These are phyloP conservation scores for Chanos chanos DNA, from an alignment of 2,797 vertebrate species.

Conservation along the genomic window DNA sequence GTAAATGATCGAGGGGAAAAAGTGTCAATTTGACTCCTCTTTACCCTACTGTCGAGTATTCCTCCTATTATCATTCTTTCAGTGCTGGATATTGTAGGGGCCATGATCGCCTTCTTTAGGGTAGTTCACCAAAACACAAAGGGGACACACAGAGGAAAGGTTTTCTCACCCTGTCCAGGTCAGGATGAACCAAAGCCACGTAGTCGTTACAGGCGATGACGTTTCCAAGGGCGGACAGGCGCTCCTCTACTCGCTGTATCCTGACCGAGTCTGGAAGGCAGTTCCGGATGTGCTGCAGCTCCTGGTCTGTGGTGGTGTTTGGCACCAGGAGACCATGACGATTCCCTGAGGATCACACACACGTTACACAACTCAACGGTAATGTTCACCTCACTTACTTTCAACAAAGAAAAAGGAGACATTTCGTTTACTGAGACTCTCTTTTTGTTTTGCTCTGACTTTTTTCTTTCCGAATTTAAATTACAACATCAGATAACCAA, in stretches of 20 bases:
- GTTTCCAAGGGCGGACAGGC: slow-evolving; percentile 90
- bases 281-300: slow-evolving; percentile 94
- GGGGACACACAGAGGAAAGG: no score
- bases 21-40: no score
- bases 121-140: no score
- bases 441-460: no score
- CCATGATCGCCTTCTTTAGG: no score
- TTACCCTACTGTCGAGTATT: no score
- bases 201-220: slow-evolving; percentile 96
- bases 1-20: no score
- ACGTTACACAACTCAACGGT: neutral
- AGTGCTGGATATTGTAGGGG: no score
- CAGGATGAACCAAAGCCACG: slow-evolving; percentile 91
- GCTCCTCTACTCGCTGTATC: slow-evolving; percentile 90
- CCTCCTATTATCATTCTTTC: no score
- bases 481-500: no score
- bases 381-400: neutral
- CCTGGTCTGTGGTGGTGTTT: slow-evolving; percentile 92
- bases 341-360: slow-evolving; percentile 74
- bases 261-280: slow-evolving; percentile 81
- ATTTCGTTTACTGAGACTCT: no score
- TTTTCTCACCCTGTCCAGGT: slow-evolving; percentile 84
- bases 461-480: no score
- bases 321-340: slow-evolving; percentile 90
- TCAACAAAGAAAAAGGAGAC: neutral